Evolutionary conservation across 2,888 invertebrate genomes (phyloP).

Genomic region (Leptinotarsa tumamoca): DNA sequence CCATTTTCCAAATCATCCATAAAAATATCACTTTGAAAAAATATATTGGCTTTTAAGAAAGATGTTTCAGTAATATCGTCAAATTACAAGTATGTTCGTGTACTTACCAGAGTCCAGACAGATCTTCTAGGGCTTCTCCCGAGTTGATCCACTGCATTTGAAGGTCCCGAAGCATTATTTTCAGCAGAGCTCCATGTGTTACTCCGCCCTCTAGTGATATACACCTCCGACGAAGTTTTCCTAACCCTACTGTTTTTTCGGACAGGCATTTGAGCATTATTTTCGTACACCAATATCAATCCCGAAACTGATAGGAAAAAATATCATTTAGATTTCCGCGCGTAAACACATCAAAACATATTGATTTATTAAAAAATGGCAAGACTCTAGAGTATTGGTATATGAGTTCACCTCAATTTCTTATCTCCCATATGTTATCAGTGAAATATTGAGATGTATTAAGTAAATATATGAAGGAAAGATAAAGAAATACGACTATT

Average conservation of each 20-base stretch:
- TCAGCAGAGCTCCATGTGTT: slow-evolving; percentile 35
- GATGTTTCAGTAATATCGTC: neutral
- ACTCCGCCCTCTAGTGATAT: slow-evolving; percentile 38
- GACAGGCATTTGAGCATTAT: slow-evolving; percentile 17
- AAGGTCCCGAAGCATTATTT: slow-evolving; percentile 13
- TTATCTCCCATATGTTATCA: slow-evolving; percentile 13
- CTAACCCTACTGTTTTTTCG: slow-evolving; percentile 1
- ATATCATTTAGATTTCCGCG: neutral
- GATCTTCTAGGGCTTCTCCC: slow-evolving; percentile 42
- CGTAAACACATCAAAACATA: neutral
- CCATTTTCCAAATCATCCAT: too few relatives aligned
- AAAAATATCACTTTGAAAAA: too few relatives aligned
- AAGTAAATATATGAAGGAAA: slow-evolving; percentile 1
- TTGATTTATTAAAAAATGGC: neutral
- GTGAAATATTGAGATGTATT: neutral
- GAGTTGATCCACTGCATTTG: slow-evolving; percentile 23
- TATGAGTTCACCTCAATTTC: neutral
- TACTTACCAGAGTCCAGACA: slow-evolving; percentile 36
- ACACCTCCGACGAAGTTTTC: slow-evolving; percentile 18
- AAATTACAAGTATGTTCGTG: neutral
- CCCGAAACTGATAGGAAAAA: neutral
- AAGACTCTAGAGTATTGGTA: neutral
- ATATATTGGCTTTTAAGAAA: too few relatives aligned
- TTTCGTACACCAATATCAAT: neutral
- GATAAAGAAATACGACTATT: slow-evolving; percentile 8